These are phyloP conservation scores for Alces alces DNA, from an alignment of 2,113 vertebrate genomes.

Conservation along the genomic window DNA sequence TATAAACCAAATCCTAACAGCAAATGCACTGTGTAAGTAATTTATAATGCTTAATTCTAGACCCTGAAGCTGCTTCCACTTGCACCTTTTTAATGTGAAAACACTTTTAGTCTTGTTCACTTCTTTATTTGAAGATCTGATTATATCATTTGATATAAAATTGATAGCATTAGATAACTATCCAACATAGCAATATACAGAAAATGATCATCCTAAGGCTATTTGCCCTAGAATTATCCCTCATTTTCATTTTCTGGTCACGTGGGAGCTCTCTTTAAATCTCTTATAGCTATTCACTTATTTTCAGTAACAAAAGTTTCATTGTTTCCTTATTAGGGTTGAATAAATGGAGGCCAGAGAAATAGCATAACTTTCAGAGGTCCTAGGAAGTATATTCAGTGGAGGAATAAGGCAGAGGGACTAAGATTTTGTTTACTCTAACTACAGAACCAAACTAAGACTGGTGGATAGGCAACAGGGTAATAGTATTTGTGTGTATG, in stretches of 20 bases:
- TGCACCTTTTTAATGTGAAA: not conserved
- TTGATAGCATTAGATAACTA: not conserved
- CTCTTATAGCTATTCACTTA: not conserved
- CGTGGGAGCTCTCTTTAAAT: not conserved
- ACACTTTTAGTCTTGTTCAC: not conserved
- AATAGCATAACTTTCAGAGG: not conserved
- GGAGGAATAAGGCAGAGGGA: not conserved
- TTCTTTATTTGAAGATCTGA: conserved; percentile 37
- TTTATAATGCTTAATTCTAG: conserved; percentile 25
- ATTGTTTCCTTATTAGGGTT: not conserved
- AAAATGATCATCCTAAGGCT: not conserved
- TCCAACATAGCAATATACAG: not conserved
- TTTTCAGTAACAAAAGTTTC: conserved; percentile 17
- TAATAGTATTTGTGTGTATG: not conserved
- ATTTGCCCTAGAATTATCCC: not conserved
- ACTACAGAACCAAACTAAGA: not conserved
- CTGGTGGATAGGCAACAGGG: not conserved
- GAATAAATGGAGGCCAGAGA: not conserved
- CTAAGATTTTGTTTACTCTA: not conserved
- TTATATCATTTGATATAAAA: conserved; percentile 19
- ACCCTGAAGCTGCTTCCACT: not conserved
- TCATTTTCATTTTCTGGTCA: conserved; percentile 32
- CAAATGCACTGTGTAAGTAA: not conserved
- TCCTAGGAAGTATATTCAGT: not conserved
- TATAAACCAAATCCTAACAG: conserved; percentile 29